Evolutionary conservation across 1,140 invertebrate genomes (phyloP).

Genomic region (Cepaea nemoralis): DNA sequence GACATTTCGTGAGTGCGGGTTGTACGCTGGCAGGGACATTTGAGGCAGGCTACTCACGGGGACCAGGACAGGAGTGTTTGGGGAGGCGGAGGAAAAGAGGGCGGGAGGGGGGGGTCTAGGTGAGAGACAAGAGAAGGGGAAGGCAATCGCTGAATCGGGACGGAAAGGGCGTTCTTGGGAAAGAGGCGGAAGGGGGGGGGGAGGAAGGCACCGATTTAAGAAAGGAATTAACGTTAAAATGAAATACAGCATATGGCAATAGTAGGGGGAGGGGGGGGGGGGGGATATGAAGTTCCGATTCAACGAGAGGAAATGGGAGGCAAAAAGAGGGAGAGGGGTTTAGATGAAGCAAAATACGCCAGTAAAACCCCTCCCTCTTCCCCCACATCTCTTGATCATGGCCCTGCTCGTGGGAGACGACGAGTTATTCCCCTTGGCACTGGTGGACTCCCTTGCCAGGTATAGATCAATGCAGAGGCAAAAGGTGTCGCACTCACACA

Average conservation of each 20-base stretch:
- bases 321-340: too few relatives aligned
- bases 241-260: too few relatives aligned
- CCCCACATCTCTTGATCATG: background rate
- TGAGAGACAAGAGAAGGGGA: background rate
- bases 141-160: background rate
- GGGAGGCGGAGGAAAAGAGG: background rate
- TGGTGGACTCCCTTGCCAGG: background rate
- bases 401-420: background rate
- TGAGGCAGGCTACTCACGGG: background rate
- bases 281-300: too few relatives aligned
- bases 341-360: too few relatives aligned
- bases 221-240: too few relatives aligned
- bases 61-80: background rate
- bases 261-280: background rate
- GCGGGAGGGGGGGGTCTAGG: background rate
- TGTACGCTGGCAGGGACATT: background rate
- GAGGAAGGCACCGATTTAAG: too few relatives aligned
- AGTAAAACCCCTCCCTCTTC: background rate
- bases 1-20: slow-evolving; percentile 17
- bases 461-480: background rate
- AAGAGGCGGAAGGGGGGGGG: background rate
- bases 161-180: background rate
- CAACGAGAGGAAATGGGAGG: too few relatives aligned
- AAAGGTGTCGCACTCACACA: background rate
- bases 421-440: background rate